Evolutionary conservation across 2,113 vertebrate species (phyloP).

Genomic region (Pseudopodoces humilis): DNA sequence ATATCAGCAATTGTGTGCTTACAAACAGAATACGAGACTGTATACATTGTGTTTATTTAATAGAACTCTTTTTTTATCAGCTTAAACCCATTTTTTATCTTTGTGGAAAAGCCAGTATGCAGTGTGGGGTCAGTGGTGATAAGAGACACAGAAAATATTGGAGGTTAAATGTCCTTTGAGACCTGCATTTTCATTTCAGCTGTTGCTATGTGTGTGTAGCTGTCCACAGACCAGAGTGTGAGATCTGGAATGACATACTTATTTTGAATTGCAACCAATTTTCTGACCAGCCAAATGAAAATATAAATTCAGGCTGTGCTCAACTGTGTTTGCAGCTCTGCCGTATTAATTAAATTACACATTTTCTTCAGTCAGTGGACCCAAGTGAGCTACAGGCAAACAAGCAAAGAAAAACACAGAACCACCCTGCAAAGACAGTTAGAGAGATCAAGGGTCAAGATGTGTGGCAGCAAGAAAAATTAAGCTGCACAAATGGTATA

Average conservation of each 20-base stretch:
- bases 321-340: not conserved
- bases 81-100: not conserved
- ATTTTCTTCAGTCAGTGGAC: not conserved
- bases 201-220: not conserved
- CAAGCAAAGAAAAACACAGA: not conserved
- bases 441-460: not conserved
- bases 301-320: conserved; percentile 5
- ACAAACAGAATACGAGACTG: not conserved
- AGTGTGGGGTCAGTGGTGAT: not conserved
- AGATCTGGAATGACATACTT: conserved; percentile 10
- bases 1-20: not conserved
- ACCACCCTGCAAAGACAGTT: not conserved
- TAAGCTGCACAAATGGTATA: not conserved
- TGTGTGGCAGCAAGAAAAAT: not conserved
- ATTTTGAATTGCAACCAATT: conserved; percentile 34
- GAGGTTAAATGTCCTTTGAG: not conserved
- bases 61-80: not conserved
- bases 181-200: conserved; percentile 15
- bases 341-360: not conserved
- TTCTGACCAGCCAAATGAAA: conserved; percentile 21
- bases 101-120: not conserved
- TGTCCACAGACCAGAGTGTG: not conserved
- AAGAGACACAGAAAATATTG: not conserved
- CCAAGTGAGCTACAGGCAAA: not conserved
- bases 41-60: not conserved